A percentile compares a stretch with the other conserved stretches of the same genome.
Evolutionary conservation across 1,140 invertebrate genomes (phyloP).

Genomic region (Chrysopa pallens): DNA sequence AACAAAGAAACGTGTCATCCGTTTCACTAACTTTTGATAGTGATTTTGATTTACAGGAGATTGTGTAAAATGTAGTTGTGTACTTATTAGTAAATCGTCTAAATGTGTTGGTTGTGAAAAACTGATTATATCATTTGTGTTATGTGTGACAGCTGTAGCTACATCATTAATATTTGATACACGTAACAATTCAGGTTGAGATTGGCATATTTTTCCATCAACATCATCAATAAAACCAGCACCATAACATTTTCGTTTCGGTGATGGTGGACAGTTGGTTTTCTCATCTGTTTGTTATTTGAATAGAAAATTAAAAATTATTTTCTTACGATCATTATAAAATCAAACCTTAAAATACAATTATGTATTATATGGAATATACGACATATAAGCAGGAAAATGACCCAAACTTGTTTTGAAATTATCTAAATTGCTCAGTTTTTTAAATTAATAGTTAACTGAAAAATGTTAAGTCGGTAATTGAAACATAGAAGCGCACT

Average conservation of each 20-base stretch:
- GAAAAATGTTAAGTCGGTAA: too few relatives aligned
- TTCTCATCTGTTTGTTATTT: too few relatives aligned
- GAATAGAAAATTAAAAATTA: too few relatives aligned
- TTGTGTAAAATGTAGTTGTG: constrained; percentile 50
- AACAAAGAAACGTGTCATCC: constrained; percentile 87
- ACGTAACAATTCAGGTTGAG: not conserved
- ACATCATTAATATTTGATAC: constrained; percentile 11
- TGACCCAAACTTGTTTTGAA: too few relatives aligned
- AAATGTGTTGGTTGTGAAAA: constrained; percentile 77
- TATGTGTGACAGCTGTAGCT: constrained; percentile 7
- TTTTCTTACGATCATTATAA: too few relatives aligned
- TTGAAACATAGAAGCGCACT: too few relatives aligned
- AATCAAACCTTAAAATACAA: too few relatives aligned
- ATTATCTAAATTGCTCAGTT: too few relatives aligned
- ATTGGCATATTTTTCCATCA: constrained; percentile 1
- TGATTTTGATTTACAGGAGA: constrained; percentile 31
- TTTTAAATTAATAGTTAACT: too few relatives aligned
- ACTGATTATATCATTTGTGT: constrained; percentile 28
- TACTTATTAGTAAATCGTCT: constrained; percentile 64
- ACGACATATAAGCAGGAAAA: too few relatives aligned
- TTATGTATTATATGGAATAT: too few relatives aligned
- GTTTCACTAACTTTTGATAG: constrained; percentile 64
- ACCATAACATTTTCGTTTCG: not conserved
- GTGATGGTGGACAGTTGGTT: too few relatives aligned
- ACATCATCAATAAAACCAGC: not conserved